A percentile compares a stretch with the other conserved stretches of the same genome.
Conservation (phyloP, 2,113 vertebrate genomes). For the Nanorana parkeri region DNA sequence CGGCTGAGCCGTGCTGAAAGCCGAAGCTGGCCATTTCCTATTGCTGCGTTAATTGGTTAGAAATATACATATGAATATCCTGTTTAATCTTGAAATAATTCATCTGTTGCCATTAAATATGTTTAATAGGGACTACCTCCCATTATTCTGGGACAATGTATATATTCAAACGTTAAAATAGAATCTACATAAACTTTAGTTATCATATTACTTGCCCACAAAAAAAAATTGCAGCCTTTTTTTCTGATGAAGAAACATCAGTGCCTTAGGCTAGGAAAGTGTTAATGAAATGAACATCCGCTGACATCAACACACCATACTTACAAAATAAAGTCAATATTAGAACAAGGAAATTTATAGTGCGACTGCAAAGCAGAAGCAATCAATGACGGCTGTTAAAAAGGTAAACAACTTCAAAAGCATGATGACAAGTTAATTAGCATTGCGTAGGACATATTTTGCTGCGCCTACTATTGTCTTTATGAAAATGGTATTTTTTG, state of each 20-base stretch:
- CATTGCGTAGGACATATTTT: conserved; percentile 32
- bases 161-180: background rate
- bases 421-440: conserved; percentile 43
- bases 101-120: too few species aligned
- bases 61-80: too few species aligned
- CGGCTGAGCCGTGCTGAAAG: too few species aligned
- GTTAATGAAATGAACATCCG: conserved; percentile 36
- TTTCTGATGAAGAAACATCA: background rate
- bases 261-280: background rate
- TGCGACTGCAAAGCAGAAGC: conserved; percentile 38
- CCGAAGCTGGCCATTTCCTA: too few species aligned
- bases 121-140: too few species aligned
- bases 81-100: too few species aligned
- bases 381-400: conserved; percentile 41
- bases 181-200: background rate
- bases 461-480: conserved; percentile 13
- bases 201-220: too few species aligned
- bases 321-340: conserved; percentile 46
- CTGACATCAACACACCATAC: conserved; percentile 33
- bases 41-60: too few species aligned
- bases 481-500: conserved; percentile 32
- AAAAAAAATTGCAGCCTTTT: background rate
- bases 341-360: conserved; percentile 47
- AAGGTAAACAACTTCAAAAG: conserved; percentile 40
- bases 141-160: too few species aligned